Evolutionary conservation across 2,888 invertebrate species (phyloP), one percentile per base, ranked within the genome.

Genomic region (Xylota sylvarum): DNA sequence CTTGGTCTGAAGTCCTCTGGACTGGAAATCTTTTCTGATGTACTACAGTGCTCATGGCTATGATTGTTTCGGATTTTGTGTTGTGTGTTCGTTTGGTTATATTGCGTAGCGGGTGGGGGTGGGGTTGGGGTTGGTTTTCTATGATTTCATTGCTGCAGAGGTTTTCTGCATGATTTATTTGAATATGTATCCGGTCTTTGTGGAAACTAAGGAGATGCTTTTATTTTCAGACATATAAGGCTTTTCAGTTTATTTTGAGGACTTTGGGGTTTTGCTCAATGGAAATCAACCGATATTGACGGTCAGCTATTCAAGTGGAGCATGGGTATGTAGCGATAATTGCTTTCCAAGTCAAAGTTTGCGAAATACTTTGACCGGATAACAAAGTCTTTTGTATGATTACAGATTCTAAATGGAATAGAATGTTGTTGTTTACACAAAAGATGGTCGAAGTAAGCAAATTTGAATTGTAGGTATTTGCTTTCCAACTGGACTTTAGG

Each of bases 31-130:
- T 48, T 27, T 40, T 77, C 50, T 19, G 58, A 58, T 48, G 40
- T 58, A 37, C 19, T 58, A 37, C 19, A 19, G 40, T 14, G 50
- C 77, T 69, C 60, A 23, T 60, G 58, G 77, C 77, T 77, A 60
- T 77, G 69, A 77, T 69, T 77, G 69, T 60, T 77, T 69, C 77
- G 60, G 48, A 77, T 69, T 77, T 69, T 60, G 77, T 60, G 77
- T 30, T 69, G 37, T 52, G 17, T 52, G 10, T 50, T 67, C 50
- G 32, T 60, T 58, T 64, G 14, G 14, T 35, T 19, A 30, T 27
- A 62, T 50, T 56, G 32, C 32, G 32, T 56, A 7, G 56, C 17
- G 3, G 4, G 50, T 17, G 17, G 10, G 27, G 23, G 67, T 23
- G 14, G 19, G 23, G 23, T 23, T 23, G 23, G 23, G 23, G 37